A percentile compares a stretch with the other conserved stretches of the same genome.
phyloP scores from a whole-genome alignment of 2,888 invertebrate species.

The Anagyrus pseudococci region DNA sequence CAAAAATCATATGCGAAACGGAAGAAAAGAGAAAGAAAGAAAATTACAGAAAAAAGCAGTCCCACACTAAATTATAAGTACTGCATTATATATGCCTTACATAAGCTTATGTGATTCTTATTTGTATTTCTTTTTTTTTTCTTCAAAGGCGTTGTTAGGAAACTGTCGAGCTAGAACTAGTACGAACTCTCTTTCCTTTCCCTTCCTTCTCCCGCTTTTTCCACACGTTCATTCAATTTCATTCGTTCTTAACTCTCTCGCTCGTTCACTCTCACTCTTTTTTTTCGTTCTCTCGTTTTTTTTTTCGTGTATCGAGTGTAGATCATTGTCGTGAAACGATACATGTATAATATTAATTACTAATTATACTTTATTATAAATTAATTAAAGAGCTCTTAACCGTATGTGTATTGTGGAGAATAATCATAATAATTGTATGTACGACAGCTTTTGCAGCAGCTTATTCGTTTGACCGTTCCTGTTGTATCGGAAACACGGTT shows the following conservation, averaged over 20 bases:
- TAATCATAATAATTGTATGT: constrained; percentile 56
- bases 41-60: constrained; percentile 24
- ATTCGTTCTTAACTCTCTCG: no score
- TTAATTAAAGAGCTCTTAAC: constrained; percentile 61
- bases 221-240: background rate
- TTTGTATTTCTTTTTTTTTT: constrained; percentile 7
- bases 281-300: constrained; percentile 29
- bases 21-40: constrained; percentile 19
- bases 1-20: constrained; percentile 11
- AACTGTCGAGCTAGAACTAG: constrained; percentile 31
- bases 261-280: constrained; percentile 14
- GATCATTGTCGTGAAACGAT: constrained; percentile 55
- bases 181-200: constrained; percentile 6
- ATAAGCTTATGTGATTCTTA: constrained; percentile 20
- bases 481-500: constrained; percentile 49
- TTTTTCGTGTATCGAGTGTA: constrained; percentile 43
- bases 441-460: constrained; percentile 58
- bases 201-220: background rate
- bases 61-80: constrained; percentile 26
- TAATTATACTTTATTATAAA: constrained; percentile 61
- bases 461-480: constrained; percentile 55
- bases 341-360: constrained; percentile 54
- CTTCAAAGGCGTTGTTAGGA: constrained; percentile 26
- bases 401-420: constrained; percentile 57
- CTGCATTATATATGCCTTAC: constrained; percentile 25